These are phyloP conservation scores for Agrilus cyanescens DNA, from an alignment of 2,888 invertebrate genomes.

Conservation along the genomic window DNA sequence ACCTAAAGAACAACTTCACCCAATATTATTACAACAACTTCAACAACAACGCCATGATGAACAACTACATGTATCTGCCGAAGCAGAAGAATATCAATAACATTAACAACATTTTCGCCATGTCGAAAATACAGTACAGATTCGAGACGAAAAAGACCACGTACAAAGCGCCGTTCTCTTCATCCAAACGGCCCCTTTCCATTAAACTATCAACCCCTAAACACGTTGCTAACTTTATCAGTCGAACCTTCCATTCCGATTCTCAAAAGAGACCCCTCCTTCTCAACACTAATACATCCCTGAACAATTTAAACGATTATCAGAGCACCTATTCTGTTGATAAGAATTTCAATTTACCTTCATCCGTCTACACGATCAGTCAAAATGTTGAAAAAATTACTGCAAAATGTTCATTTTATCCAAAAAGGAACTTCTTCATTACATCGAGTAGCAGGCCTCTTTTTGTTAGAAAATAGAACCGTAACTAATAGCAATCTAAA, in stretches of 20 bases:
- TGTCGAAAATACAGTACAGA: slow-evolving; percentile 16
- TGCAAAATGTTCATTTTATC: slow-evolving; percentile 26
- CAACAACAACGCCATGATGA: slow-evolving; percentile 28
- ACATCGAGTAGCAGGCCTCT: slow-evolving; percentile 37
- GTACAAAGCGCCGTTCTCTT: slow-evolving; percentile 42
- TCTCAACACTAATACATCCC: slow-evolving; percentile 19
- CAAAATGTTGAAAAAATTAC: slow-evolving; percentile 34
- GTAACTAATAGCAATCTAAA: slow-evolving; percentile 7
- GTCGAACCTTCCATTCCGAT: slow-evolving; percentile 31
- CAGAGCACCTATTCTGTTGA: slow-evolving; percentile 12
- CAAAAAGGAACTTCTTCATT: slow-evolving; percentile 32
- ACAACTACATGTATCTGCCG: slow-evolving; percentile 22
- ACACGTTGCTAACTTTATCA: slow-evolving; percentile 33
- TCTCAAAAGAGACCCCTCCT: slow-evolving; percentile 37
- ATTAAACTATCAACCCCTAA: slow-evolving; percentile 35
- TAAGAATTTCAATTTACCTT: slow-evolving; percentile 34
- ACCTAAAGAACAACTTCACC: slow-evolving; percentile 27
- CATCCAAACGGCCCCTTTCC: slow-evolving; percentile 39
- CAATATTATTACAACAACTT: slow-evolving; percentile 36
- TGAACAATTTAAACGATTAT: slow-evolving; percentile 13
- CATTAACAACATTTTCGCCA: slow-evolving; percentile 29
- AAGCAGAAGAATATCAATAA: slow-evolving; percentile 29
- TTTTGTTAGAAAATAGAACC: slow-evolving; percentile 36
- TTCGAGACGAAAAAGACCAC: slow-evolving; percentile 19
- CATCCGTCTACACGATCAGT: slow-evolving; percentile 38